Conservation (phyloP, 2,113 vertebrate species). For the Apistogramma diplotaenia region DNA sequence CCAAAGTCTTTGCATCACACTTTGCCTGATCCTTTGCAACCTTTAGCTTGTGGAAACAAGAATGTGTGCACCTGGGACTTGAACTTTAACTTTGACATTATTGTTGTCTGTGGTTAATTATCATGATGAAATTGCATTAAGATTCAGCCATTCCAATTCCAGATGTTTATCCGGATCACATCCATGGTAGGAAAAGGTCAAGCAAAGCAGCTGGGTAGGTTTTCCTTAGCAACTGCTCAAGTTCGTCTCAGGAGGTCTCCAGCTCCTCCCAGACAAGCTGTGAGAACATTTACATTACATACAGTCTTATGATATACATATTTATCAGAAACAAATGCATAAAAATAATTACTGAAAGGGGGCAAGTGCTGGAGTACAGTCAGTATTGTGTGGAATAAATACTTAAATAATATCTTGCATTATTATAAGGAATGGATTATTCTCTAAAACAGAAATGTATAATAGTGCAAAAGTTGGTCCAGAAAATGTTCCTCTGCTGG, state of each 20-base stretch:
- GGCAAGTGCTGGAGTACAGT: too few species aligned
- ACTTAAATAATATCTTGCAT: background rate
- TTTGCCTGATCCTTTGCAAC: background rate
- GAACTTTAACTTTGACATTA: background rate
- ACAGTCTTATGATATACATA: background rate
- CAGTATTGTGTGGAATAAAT: background rate
- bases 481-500: accelerated
- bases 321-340: background rate
- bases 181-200: background rate
- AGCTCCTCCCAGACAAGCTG: accelerated
- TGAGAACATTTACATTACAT: background rate
- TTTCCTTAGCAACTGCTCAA: background rate
- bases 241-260: background rate
- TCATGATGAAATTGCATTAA: background rate
- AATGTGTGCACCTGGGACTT: background rate
- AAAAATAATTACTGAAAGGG: background rate
- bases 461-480: background rate
- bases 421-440: background rate
- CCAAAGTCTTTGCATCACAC: background rate
- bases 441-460: background rate
- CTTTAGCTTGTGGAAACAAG: background rate
- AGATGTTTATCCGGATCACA: background rate
- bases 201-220: background rate
- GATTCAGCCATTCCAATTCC: background rate
- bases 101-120: background rate